Evolutionary conservation across 2,113 vertebrate genomes (phyloP), one percentile per base, ranked within the genome.

Genomic region (Oplegnathus fasciatus): DNA sequence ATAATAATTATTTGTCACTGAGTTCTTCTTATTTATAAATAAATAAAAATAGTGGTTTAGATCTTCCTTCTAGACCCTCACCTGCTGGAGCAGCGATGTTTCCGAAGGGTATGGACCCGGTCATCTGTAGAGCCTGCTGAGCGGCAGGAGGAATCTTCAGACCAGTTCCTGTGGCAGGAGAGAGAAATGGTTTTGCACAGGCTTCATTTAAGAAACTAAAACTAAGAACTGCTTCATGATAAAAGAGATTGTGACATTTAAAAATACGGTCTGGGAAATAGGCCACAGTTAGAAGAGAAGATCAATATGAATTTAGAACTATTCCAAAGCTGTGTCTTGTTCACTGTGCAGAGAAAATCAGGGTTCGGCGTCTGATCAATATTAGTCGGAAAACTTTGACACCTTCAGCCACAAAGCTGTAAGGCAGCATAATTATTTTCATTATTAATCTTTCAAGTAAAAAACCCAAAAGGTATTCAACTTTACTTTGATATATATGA

Each of bases 101-200:
- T 85, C 97, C 97, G 90, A 99, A 98, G 42, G 98, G 96, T 84
- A 98, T 95, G 74, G 98, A 97, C 0, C 98, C 97, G 0, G 97
- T 99, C 98, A 99, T 99, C 89, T 99, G 98, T 34, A 99, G 92
- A 46, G 98, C 98, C 86, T 99, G 98, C 83, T 99, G 98, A 58
- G 98, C 98, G 71, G 98, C 98, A 3, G 98, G 96, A 14, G 98
- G 98, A 75, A 99, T 99, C 94, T 99, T 98, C 75, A 99, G 91
- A 57, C 98, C 98, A 40, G 98, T 99, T 91, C 98, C 98, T 99
- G 76, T 32, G 52, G 37, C 57, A 6, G 26, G 13, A 67, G 9
- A 62, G 3, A 62, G 2, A 44, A 1, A 42, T 6, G 1, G 37
- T 70, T 54, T 26, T 52, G 48, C 2, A 6, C 7, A 40, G 22